These are phyloP conservation scores for Dynastes grantii DNA, from an alignment of 2,888 invertebrate species.

Conservation along the genomic window DNA sequence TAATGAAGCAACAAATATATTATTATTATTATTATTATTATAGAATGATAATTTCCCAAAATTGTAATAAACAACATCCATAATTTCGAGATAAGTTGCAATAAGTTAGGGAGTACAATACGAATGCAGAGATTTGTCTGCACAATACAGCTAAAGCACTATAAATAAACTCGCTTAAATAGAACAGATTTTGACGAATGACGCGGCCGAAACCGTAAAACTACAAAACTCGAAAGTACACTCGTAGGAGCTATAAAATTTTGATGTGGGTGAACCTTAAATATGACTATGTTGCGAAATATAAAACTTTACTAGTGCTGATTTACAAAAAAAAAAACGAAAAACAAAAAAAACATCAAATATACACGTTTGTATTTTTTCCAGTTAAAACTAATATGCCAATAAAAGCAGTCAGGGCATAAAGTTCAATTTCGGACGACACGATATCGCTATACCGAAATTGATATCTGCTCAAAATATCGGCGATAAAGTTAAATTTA, in stretches of 20 bases:
- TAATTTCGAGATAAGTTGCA: not conserved
- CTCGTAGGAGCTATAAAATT: conserved; percentile 56
- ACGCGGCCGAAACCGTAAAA: conserved; percentile 52
- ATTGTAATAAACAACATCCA: too few species aligned
- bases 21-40: too few species aligned
- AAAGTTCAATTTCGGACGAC: conserved; percentile 2
- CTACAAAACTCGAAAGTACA: conserved; percentile 55
- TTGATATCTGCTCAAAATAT: conserved; percentile 1
- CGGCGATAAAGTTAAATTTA: not conserved
- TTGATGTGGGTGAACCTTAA: conserved; percentile 53
- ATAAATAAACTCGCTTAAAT: conserved; percentile 57
- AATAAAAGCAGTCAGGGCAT: conserved; percentile 2
- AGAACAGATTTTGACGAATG: conserved; percentile 56
- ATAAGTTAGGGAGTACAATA: conserved; percentile 22
- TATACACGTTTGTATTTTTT: conserved; percentile 38
- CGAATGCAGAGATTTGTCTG: not conserved
- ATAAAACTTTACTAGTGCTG: conserved; percentile 53
- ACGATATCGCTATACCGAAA: not conserved
- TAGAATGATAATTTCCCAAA: too few species aligned
- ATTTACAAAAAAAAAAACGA: conserved; percentile 48
- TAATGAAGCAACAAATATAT: too few species aligned
- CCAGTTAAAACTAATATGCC: conserved; percentile 36
- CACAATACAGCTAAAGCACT: conserved; percentile 50
- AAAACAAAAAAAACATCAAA: conserved; percentile 11
- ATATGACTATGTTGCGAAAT: conserved; percentile 52